phyloP scores from a whole-genome alignment of 2,888 invertebrate genomes.

The Aricia artaxerxes region DNA sequence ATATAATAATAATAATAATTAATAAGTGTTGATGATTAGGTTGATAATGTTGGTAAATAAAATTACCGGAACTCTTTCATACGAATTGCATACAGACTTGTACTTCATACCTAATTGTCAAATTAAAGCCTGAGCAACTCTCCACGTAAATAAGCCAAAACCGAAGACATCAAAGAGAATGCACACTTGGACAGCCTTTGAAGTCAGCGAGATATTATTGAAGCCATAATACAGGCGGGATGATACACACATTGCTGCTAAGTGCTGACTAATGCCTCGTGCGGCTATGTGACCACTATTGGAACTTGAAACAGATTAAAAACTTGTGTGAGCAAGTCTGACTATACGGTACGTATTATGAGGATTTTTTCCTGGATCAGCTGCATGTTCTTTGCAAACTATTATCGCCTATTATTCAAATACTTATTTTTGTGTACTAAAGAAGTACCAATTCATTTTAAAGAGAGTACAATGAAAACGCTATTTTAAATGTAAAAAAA shows the following conservation, averaged over 20 bases:
- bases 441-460: no score
- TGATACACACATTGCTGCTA: neutral
- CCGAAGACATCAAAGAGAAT: constrained; percentile 47
- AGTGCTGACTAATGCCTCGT: neutral
- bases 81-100: neutral
- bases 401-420: no score
- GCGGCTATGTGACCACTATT: constrained; percentile 8
- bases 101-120: neutral
- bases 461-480: no score
- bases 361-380: neutral
- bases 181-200: constrained; percentile 41
- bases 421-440: no score
- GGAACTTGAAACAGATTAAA: neutral
- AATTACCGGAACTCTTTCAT: neutral
- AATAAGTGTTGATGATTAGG: no score
- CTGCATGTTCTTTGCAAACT: no score
- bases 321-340: no score
- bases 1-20: no score
- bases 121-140: neutral
- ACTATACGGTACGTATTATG: neutral
- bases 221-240: constrained; percentile 2
- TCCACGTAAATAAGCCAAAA: constrained; percentile 21
- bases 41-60: no score
- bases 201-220: constrained; percentile 34
- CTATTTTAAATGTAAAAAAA: no score